Evolutionary conservation across 2,113 vertebrate genomes (phyloP).

Genomic region (Mesocricetus auratus): DNA sequence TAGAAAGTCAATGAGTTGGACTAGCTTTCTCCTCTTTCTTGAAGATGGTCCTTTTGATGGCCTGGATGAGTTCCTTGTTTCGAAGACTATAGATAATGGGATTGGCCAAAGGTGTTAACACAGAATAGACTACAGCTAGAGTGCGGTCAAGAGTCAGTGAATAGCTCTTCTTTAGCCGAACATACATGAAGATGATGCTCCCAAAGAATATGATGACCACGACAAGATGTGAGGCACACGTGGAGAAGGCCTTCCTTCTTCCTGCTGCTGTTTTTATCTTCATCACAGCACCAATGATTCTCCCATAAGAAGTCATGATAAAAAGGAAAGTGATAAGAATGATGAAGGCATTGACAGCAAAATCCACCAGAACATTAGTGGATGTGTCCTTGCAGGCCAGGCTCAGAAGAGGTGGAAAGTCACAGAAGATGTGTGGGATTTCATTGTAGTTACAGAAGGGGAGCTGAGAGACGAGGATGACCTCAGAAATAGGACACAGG

Average conservation of each 20-base stretch:
- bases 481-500: conserved; percentile 81
- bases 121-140: conserved; percentile 80
- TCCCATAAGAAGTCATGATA: conserved; percentile 80
- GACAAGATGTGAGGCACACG: conserved; percentile 78
- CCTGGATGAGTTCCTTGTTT: conserved; percentile 81
- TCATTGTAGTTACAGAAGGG: conserved; percentile 83
- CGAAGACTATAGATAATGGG: conserved; percentile 83
- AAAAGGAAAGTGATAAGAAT: conserved; percentile 82
- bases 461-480: conserved; percentile 81
- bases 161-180: conserved; percentile 81
- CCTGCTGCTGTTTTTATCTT: conserved; percentile 76
- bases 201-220: conserved; percentile 82
- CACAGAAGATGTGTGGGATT: conserved; percentile 84
- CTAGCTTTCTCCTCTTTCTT: not conserved
- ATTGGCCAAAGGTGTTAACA: conserved; percentile 82
- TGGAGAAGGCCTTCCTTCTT: conserved; percentile 82
- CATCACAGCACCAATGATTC: conserved; percentile 77
- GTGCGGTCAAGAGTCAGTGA: conserved; percentile 80
- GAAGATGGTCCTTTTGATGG: conserved; percentile 75
- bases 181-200: conserved; percentile 85
- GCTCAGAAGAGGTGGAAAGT: conserved; percentile 83
- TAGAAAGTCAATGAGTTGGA: conserved; percentile 28
- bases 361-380: conserved; percentile 82
- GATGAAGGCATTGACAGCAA: conserved; percentile 82
- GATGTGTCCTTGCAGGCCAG: conserved; percentile 84